Base-by-base conservation (phyloP, 2,797 vertebrate genomes). In the Poliocrania exsul region DNA sequence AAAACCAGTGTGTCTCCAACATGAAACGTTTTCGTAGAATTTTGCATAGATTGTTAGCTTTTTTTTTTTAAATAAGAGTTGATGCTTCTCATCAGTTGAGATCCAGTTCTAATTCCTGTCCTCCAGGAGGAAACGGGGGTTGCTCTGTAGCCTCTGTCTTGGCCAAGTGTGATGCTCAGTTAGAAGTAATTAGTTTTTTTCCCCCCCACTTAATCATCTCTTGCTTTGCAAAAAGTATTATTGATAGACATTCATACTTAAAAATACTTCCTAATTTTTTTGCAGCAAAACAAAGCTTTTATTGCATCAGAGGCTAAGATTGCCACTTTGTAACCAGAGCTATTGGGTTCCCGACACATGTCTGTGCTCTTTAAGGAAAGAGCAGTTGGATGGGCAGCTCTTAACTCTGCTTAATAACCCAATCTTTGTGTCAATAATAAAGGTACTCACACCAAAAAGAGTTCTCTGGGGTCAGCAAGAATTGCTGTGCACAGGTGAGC, bases 221-320 rank as follows among this genome's bases (percentile, higher is more conserved):
- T 50, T 62, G n/a, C 53, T 85, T 74, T 82, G 75, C 50, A 40
- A 50, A 70, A 65, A 58, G 46, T 11, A n/a, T 18, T 46, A 15
- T 54, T 37, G 20, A 24, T 57, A 25, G 67, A 20, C 20, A 9
- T 17, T 29, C 69, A 17, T 57, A 15, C 53, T 35, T 14, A 47
- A 19, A 69, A 64, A 49, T 77, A 29, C 20, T 66, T 64, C 37
- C n/a, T 12, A 3, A 47, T 51, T 69, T 40, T n/a, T 21, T 3
- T 61, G 53, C 50, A 80, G 24, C 37, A 67, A 67, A 96, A 72
- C 23, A 50, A 40, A 91, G 67, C 86, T 96, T 88, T 82, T 89
- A 38, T 91, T 90, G 31, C 56, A 33, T 56, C 65, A 35, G 92
- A 71, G 88, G 66, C 77, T 44, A 29, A 80, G 87, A 46, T 37